These are phyloP conservation scores for Sebastes hubbsi DNA, from an alignment of 2,797 vertebrate species.

Conservation along the genomic window DNA sequence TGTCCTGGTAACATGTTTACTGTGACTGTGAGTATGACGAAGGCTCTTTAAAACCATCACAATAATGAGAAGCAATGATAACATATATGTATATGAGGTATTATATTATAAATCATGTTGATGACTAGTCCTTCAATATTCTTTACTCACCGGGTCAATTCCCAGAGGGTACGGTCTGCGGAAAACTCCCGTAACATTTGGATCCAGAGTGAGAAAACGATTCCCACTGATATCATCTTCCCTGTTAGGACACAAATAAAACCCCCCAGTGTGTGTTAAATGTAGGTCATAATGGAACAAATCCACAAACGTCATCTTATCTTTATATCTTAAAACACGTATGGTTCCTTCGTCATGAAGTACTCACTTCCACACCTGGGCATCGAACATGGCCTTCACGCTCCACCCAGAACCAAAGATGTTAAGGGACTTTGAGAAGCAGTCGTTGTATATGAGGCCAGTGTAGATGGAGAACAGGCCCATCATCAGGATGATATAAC, in stretches of 20 bases:
- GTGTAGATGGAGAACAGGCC: conserved; percentile 97
- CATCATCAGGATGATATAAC: conserved; percentile 97
- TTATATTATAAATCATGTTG: background rate
- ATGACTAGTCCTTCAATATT: background rate
- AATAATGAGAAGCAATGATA: background rate
- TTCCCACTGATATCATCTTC: background rate
- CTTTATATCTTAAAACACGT: background rate
- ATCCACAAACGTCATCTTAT: background rate
- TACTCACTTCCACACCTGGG: conserved; percentile 85
- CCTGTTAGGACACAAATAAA: conserved; percentile 52
- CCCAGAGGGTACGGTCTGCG: conserved; percentile 92
- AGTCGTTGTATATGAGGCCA: conserved; percentile 98
- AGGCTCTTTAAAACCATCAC: background rate
- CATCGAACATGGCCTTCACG: conserved; percentile 86
- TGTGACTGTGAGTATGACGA: background rate
- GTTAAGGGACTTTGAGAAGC: conserved; percentile 97
- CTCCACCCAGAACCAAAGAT: conserved; percentile 95
- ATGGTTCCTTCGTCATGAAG: background rate
- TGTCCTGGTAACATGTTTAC: background rate
- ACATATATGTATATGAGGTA: background rate
- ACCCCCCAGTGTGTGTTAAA: background rate
- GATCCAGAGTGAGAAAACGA: conserved; percentile 85
- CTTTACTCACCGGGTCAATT: conserved; percentile 93
- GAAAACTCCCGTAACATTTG: conserved; percentile 89
- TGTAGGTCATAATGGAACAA: background rate